Base-by-base conservation (phyloP, 2,113 vertebrate species). In the Gila orcuttii region DNA sequence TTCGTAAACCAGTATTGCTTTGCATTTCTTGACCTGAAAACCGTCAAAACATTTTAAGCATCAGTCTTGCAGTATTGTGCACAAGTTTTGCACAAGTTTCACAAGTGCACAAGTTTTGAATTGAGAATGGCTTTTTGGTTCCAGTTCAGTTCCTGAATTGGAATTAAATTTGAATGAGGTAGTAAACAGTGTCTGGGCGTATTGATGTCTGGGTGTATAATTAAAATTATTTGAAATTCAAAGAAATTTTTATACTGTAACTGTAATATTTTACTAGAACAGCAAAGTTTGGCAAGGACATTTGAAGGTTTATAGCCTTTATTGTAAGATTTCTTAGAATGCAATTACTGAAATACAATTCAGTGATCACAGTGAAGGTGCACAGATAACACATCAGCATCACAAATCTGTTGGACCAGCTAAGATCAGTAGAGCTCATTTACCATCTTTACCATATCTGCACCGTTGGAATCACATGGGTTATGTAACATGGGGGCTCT, bases 321-420 rank as follows among this genome's bases (percentile, higher is more conserved):
- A 66, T 66, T 31, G 62, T 17, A 25, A 66, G 13, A 33, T 31
- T 68, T 68, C 17, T 31, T 39, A 21, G 19, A 69, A 69, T 69
- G 17, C 19, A 69, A 21, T 69, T 69, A 39, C 8, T 69, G 33
- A 39, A 69, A 21, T 69, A 4, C 31, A 69, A 11, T 21, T 69
- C 19, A 36, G 9, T 2, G 23, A 36, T 74, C 23, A 39, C 52
- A 66, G 57, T 59, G 69, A 81, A 76, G 78, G 83, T 74, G 75
- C 47, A 73, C 86, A 90, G 60, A 64, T 75, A 78, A 89, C 84
- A 86, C 25, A 45, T 71, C 33, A 45, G 69, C 33, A 79, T 42
- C 17, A 13, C 33, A 75, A 19, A 39, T 69, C 42, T 79, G 33
- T 76, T 64, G 19, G 73, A 74, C 11, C 17, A 21, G 79, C 71